These are phyloP conservation scores for Entomyzon cyanotis DNA, from an alignment of 2,113 vertebrate genomes.

Conservation along the genomic window DNA sequence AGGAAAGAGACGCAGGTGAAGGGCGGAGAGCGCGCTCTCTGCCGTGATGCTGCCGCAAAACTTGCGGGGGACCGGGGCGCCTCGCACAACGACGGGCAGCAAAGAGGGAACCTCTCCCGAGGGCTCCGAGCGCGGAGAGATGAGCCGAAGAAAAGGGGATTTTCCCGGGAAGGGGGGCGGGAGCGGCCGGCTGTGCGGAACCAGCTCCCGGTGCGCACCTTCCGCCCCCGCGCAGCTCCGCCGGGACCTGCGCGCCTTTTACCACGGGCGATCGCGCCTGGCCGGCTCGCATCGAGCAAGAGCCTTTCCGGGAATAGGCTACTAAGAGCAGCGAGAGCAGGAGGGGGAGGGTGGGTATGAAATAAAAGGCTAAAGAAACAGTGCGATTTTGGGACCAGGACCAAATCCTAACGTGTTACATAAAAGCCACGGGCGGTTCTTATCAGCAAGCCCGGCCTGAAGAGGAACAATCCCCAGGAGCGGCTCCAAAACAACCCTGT, in stretches of 20 bases:
- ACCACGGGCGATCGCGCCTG: not conserved
- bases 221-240: not conserved
- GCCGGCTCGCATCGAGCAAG: not conserved
- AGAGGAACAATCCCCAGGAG: constrained; percentile 63
- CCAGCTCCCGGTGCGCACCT: not conserved
- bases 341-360: constrained; percentile 3
- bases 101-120: not conserved
- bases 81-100: not conserved
- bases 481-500: constrained; percentile 55
- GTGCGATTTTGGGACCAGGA: constrained; percentile 59
- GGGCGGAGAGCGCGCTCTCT: not conserved
- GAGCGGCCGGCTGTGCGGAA: not conserved
- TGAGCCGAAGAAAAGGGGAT: not conserved
- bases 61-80: not conserved
- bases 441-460: constrained; percentile 50
- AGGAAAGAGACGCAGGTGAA: not conserved
- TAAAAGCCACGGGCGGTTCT: constrained; percentile 70
- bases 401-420: constrained; percentile 76
- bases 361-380: constrained; percentile 68
- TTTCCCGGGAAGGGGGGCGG: not conserved
- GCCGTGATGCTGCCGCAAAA: not conserved
- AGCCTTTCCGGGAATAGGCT: constrained; percentile 46
- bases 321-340: not conserved
- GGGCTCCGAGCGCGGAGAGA: not conserved
- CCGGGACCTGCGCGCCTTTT: not conserved